Evolutionary conservation across 2,113 vertebrate genomes (phyloP), one percentile per base, ranked within the genome.

Genomic region (Australoheros scitulus): DNA sequence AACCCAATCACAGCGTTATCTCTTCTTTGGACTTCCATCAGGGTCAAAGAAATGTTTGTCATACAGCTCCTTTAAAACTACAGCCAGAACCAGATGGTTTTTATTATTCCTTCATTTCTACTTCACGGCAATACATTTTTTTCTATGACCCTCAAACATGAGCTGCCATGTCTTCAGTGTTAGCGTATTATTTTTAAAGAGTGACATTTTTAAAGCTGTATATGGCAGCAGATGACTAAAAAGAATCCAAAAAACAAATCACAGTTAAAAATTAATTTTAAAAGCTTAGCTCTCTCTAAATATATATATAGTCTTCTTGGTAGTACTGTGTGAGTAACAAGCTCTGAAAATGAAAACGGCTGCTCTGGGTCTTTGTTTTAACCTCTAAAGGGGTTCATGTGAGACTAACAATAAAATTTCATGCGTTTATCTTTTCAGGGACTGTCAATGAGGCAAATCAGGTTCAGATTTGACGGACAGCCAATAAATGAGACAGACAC

Each of bases 401-500:
- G 34, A 58, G 15, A 76, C 59, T 85, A 22, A 79, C 58, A 79
- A 2, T 55, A 79, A 2, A 11, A 34, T 76, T 41, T 20, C 80
- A 15, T 78, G 26, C 1, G 3, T 74, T 70, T 90, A 7, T 92
- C 43, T 90, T 70, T 81, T 2, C 93, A 99, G 98, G 98, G 98
- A 92, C 96, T 99, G 95, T 96, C 97, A 64, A 99, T 99, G 97
- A 98, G 98, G 96, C 98, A 99, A 96, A 99, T 99, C 95, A 96
- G 98, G 94, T 99, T 99, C 97, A 97, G 98, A 95, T 99, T 99
- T 88, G 98, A 99, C 76, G 98, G 98, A 81, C 98, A 99, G 93
- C 98, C 98, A 88, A 99, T 99, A 94, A 99, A 98, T 92, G 98
- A 99, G 94, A 97, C 97, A 91, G 98, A 99, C 94, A 99, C 98